Conservation (phyloP, 2,797 vertebrate species). For the Micropoecilia bifurca region DNA sequence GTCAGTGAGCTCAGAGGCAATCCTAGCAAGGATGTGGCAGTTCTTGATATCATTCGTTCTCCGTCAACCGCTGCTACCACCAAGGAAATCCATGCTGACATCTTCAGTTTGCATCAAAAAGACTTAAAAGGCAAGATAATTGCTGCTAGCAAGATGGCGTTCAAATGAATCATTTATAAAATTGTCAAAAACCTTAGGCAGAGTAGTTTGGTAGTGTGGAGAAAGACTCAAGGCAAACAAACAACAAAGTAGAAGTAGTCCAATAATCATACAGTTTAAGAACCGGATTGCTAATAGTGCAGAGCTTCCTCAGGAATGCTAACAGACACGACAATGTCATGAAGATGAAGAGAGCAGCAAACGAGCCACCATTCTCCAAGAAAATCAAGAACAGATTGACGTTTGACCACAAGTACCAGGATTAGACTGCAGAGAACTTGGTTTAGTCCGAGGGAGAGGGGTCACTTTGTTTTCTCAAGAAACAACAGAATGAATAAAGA, state of each 20-base stretch:
- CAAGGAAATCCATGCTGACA: not conserved
- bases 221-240: not conserved
- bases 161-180: not conserved
- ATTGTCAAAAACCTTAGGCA: not conserved
- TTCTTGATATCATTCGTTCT: not conserved
- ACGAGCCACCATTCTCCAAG: no score
- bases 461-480: no score
- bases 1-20: not conserved
- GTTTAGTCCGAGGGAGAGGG: no score
- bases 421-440: no score
- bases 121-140: not conserved
- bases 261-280: not conserved
- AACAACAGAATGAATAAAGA: no score
- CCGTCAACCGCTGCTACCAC: not conserved
- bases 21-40: not conserved
- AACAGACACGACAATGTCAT: no score
- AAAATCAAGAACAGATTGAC: no score
- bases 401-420: no score
- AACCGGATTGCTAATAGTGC: no score
- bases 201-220: not conserved
- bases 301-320: no score
- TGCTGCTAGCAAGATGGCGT: not conserved
- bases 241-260: not conserved
- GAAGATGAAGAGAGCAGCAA: no score
- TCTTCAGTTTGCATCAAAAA: not conserved